Base-by-base conservation (phyloP, 1,140 invertebrate species). In the Ostrea edulis region DNA sequence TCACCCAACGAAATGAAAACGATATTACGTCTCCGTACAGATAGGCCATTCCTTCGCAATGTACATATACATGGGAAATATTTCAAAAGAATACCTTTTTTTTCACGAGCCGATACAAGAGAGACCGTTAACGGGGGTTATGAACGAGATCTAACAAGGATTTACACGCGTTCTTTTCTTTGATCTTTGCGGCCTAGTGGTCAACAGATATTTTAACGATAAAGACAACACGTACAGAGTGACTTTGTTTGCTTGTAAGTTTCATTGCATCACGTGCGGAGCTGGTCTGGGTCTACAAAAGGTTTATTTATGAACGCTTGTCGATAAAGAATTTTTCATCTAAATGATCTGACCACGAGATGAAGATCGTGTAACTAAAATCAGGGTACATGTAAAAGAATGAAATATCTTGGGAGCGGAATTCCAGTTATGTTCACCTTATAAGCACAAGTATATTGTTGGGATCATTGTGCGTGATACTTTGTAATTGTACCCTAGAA, bases 301-400 rank as follows among this genome's bases (percentile, higher is more conserved):
- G 22, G 25, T 25, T 12, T 29, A 35, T 77, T 77, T 77, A 17
- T 35, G 25, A 12, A 29, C 29, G 11, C 14, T 29, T 25, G 8
- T 77, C 29, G 68, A 77, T 77, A 9, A 77, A 77, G 68, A 77
- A 77, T 17, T 77, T n/a, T 77, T 29, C 22, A 29, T 77, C 55
- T 62, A 20, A 62, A 20, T 62, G n/a, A 62, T 62, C 55, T n/a
- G 7, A 62, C 17, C 7, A 8, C 7, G 17, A 2, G 14, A 62
- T 58, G 55, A 20, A 17, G n/a, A n/a, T n/a, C n/a, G 7, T 62
- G 55, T 62, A n/a, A 62, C 55, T 62, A 62, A 62, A 20, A 62
- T 62, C n/a, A 20, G 4, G 0, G n/a, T 62, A n/a, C 0, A 62
- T 62, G 17, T 17, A 62, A n/a, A 20, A 62, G 55, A 62, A 44